Evolutionary conservation across 2,797 vertebrate genomes (phyloP).

Genomic region (Peromyscus melanophrys): DNA sequence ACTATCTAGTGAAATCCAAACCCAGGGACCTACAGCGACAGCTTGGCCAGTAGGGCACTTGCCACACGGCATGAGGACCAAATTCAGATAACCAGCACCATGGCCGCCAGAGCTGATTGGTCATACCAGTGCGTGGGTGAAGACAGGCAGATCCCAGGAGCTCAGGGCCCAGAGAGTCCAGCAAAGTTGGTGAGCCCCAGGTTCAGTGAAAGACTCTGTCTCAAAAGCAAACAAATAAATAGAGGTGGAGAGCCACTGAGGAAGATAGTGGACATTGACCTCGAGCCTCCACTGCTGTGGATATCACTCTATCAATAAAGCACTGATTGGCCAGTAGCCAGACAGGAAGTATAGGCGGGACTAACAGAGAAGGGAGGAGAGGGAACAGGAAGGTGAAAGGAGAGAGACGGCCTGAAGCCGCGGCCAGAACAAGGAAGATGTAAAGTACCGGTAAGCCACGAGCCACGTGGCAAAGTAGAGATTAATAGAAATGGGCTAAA

Average conservation of each 20-base stretch:
- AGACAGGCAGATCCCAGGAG: neutral
- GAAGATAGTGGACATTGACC: neutral
- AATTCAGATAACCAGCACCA: neutral
- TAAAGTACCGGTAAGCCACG: too few species aligned
- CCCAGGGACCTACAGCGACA: neutral
- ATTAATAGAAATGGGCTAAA: too few species aligned
- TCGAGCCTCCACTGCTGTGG: neutral
- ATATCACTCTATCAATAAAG: too few species aligned
- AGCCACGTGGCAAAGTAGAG: too few species aligned
- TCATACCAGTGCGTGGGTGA: neutral
- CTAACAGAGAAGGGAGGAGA: too few species aligned
- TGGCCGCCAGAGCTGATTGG: neutral
- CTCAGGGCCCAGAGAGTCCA: neutral
- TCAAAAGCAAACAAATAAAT: neutral
- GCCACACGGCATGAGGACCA: neutral
- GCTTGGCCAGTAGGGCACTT: neutral
- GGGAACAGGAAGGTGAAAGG: too few species aligned
- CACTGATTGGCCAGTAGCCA: too few species aligned
- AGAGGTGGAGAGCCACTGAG: neutral
- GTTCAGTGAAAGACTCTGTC: neutral
- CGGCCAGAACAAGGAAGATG: too few species aligned
- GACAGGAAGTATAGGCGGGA: too few species aligned
- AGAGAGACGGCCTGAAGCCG: too few species aligned
- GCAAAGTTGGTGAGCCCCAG: neutral
- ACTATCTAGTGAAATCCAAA: neutral